Conservation (phyloP, 2,888 invertebrate genomes). For the Hydriomena furcata region DNA sequence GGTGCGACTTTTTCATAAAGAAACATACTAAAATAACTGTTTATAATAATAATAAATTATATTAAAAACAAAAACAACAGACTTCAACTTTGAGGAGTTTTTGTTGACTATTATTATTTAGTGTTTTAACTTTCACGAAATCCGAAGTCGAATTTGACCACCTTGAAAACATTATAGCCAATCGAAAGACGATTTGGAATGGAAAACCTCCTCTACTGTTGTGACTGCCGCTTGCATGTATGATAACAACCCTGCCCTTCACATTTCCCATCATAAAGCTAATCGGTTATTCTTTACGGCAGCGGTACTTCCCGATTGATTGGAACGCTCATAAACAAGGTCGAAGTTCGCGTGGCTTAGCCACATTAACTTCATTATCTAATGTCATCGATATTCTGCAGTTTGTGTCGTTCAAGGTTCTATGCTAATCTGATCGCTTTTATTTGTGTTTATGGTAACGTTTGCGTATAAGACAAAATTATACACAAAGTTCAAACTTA, state of each 20-base stretch:
- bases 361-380: slow-evolving; percentile 34
- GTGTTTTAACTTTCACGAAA: too few relatives aligned
- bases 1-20: neutral
- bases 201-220: too few relatives aligned
- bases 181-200: too few relatives aligned
- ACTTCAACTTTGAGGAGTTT: too few relatives aligned
- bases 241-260: slow-evolving; percentile 19
- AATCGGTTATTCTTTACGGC: slow-evolving; percentile 50
- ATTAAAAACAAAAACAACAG: too few relatives aligned
- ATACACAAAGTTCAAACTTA: neutral
- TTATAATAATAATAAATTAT: too few relatives aligned
- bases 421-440: slow-evolving; percentile 11
- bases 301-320: slow-evolving; percentile 58
- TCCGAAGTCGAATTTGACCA: too few relatives aligned
- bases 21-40: neutral
- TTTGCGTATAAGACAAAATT: neutral
- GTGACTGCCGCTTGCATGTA: neutral
- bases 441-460: neutral
- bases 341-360: slow-evolving; percentile 43
- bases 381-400: slow-evolving; percentile 20
- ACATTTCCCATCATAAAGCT: slow-evolving; percentile 13
- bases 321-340: slow-evolving; percentile 55
- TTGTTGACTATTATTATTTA: too few relatives aligned
- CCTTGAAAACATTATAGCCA: too few relatives aligned
- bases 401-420: slow-evolving; percentile 25